phyloP scores from a whole-genome alignment of 2,113 vertebrate species.

The Triplophysa dalaica region DNA sequence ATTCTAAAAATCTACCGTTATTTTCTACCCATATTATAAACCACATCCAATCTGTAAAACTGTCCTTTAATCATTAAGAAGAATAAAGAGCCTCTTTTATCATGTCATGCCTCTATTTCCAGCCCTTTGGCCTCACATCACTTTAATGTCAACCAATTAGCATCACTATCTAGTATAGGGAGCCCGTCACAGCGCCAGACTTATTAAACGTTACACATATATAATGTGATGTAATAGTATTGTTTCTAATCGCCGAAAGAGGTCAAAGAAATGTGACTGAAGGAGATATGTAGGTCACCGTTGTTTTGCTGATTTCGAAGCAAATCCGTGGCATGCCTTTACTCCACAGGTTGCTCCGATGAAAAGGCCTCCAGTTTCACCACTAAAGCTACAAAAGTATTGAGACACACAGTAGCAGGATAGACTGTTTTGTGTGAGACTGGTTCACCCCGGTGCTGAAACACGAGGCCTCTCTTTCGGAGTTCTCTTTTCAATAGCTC shows the following conservation, averaged over 20 bases:
- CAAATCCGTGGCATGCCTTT: conserved; percentile 14
- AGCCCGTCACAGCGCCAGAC: not conserved
- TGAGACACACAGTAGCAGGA: conserved; percentile 64
- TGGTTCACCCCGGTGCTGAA: conserved; percentile 64
- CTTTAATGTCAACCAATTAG: conserved; percentile 8
- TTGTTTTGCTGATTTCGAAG: conserved; percentile 33
- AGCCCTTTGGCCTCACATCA: conserved; percentile 4
- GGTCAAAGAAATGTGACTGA: not conserved
- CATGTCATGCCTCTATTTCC: conserved; percentile 18
- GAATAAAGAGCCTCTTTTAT: conserved; percentile 24
- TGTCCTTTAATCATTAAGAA: conserved; percentile 26
- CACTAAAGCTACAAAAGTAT: conserved; percentile 58
- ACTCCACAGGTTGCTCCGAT: conserved; percentile 60
- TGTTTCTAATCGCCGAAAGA: conserved; percentile 15
- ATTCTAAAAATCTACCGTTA: not conserved
- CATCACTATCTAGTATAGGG: not conserved
- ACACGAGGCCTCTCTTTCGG: conserved; percentile 73
- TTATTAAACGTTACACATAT: conserved; percentile 10
- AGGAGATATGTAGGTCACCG: conserved; percentile 22
- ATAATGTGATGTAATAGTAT: conserved; percentile 15
- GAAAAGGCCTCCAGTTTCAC: conserved; percentile 60
- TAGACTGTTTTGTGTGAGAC: conserved; percentile 61
- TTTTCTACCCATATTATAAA: not conserved
- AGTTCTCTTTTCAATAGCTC: conserved; percentile 65
- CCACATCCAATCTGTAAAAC: conserved; percentile 9